phyloP scores from a whole-genome alignment of 2,888 invertebrate species.

The Minunthozetes semirufus region DNA sequence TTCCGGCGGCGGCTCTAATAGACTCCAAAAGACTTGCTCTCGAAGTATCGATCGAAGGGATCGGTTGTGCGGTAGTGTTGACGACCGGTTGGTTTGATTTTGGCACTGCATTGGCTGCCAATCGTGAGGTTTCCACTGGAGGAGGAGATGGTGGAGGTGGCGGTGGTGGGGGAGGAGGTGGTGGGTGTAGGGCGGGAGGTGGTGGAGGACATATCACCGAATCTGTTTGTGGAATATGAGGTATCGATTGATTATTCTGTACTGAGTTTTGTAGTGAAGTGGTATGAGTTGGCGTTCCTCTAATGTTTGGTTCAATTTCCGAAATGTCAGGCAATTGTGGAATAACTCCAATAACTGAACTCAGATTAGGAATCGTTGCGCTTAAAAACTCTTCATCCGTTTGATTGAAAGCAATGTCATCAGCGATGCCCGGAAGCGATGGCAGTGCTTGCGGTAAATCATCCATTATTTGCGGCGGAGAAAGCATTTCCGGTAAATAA shows the following conservation, averaged over 20 bases:
- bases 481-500: conserved; percentile 23
- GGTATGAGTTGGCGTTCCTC: conserved; percentile 38
- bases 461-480: conserved; percentile 35
- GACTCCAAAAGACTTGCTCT: conserved; percentile 79
- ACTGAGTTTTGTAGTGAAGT: conserved; percentile 42
- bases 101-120: conserved; percentile 13
- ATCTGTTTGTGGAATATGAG: conserved; percentile 43
- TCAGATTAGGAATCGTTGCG: conserved; percentile 18
- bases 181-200: conserved; percentile 45
- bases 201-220: conserved; percentile 30
- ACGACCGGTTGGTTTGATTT: conserved; percentile 50
- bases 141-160: conserved; percentile 45
- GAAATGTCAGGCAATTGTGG: conserved; percentile 14
- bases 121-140: conserved; percentile 46
- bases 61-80: conserved; percentile 21
- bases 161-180: conserved; percentile 42
- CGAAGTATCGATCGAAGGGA: conserved; percentile 43
- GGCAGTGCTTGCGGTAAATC: conserved; percentile 36
- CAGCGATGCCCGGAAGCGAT: conserved; percentile 58
- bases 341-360: background rate
- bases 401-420: conserved; percentile 67
- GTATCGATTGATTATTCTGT: conserved; percentile 48
- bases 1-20: conserved; percentile 79
- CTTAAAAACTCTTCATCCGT: conserved; percentile 16
- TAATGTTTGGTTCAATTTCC: background rate